Evolutionary conservation across 2,797 vertebrate genomes (phyloP).

Genomic region (Euphonia xanthogaster): DNA sequence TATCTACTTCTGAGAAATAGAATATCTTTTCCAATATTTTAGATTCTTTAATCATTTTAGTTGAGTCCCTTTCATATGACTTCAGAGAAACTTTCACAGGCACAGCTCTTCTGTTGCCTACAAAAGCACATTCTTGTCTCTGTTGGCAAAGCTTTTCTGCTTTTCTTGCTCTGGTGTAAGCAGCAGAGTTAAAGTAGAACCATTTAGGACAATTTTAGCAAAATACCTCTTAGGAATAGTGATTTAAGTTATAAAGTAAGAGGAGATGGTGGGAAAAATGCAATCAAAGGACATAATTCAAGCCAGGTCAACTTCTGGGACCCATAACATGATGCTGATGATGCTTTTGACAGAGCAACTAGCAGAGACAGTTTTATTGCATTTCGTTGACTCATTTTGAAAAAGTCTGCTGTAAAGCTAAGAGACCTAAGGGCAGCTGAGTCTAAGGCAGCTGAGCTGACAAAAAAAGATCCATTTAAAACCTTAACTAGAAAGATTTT

Average conservation of each 20-base stretch:
- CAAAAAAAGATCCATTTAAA: background rate
- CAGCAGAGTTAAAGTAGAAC: background rate
- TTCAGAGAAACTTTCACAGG: background rate
- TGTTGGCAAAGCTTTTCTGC: background rate
- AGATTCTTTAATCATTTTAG: background rate
- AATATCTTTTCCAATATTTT: background rate
- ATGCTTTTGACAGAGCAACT: background rate
- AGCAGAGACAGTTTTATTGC: background rate
- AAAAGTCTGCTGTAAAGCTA: background rate
- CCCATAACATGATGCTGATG: background rate
- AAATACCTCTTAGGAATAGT: background rate
- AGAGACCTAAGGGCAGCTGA: background rate
- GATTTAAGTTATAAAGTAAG: slow-evolving; percentile 14
- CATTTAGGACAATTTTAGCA: slow-evolving; percentile 15
- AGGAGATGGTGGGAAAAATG: background rate
- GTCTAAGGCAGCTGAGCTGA: background rate
- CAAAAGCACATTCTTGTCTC: background rate
- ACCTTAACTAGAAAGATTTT: background rate
- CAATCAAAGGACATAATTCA: background rate
- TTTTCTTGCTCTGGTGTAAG: background rate
- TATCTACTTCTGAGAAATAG: background rate
- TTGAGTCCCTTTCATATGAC: background rate
- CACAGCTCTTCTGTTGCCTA: background rate
- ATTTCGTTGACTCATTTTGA: background rate
- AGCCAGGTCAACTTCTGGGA: background rate